Conservation (phyloP, 1,140 invertebrate genomes). For the Episyrphus balteatus region DNA sequence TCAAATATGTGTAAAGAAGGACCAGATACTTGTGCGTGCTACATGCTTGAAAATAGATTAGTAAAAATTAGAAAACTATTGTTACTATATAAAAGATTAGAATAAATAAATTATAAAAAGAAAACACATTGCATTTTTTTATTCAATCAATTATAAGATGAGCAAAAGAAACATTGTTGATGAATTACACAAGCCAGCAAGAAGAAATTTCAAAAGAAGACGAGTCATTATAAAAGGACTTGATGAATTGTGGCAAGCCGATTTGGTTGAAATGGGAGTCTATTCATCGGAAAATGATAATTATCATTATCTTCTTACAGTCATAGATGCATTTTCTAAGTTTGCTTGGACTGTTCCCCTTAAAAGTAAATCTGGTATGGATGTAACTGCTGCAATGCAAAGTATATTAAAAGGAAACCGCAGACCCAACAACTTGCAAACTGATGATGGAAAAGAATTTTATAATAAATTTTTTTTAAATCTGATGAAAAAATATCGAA, state of each 20-base stretch:
- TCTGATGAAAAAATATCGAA: conserved; percentile 25
- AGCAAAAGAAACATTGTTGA: conserved; percentile 27
- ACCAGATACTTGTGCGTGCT: no score
- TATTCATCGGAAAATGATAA: conserved; percentile 31
- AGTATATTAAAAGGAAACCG: conserved; percentile 9
- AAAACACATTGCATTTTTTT: no score
- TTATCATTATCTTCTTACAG: conserved; percentile 37
- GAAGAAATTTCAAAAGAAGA: conserved; percentile 24
- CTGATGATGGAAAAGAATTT: conserved; percentile 27
- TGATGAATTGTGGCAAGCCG: no score
- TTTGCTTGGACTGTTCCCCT: conserved; percentile 37
- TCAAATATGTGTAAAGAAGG: no score
- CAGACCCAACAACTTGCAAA: conserved; percentile 28
- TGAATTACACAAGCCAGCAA: conserved; percentile 23
- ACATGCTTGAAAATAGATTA: no score
- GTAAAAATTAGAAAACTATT: no score
- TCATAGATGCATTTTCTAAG: no score
- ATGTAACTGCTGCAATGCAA: conserved; percentile 20
- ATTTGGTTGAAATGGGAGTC: conserved; percentile 29
- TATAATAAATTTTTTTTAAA: conserved; percentile 20
- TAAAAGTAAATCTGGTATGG: conserved; percentile 36
- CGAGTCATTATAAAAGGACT: no score
- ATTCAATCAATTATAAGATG: no score
- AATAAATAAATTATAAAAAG: no score
- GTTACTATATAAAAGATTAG: no score